Evolutionary conservation across 2,797 vertebrate species (phyloP).

Genomic region (Sylvilagus floridanus): DNA sequence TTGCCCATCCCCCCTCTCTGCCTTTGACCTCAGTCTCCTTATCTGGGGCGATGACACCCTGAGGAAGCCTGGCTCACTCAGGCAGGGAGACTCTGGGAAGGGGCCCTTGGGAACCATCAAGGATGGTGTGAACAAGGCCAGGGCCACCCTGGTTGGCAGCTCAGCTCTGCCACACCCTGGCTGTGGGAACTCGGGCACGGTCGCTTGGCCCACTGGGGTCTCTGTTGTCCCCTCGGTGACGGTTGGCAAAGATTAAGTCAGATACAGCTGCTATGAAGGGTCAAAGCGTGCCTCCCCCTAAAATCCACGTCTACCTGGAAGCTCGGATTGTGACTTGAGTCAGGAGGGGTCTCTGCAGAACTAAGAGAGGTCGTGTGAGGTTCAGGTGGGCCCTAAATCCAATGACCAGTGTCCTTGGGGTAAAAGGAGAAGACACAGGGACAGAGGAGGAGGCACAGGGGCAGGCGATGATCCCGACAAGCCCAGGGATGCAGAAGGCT

Average conservation of each 20-base stretch:
- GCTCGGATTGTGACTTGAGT: not conserved
- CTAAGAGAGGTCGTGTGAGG: not conserved
- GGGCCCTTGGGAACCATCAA: not conserved
- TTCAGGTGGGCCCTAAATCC: not conserved
- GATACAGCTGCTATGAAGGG: not conserved
- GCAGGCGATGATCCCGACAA: fast-evolving
- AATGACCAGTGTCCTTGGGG: not conserved
- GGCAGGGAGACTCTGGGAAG: not conserved
- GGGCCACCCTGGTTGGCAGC: not conserved
- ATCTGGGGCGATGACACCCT: not conserved
- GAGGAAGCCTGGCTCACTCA: not conserved
- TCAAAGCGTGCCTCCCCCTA: not conserved
- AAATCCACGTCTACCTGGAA: not conserved
- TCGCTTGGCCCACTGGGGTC: no score
- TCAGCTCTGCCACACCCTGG: not conserved
- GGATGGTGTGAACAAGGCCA: not conserved
- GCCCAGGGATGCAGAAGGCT: fast-evolving
- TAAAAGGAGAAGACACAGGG: not conserved
- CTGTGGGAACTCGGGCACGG: not conserved
- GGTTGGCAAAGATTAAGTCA: not conserved
- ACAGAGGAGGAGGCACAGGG: not conserved
- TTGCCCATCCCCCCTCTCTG: no score
- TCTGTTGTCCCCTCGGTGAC: not conserved
- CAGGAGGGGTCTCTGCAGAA: not conserved
- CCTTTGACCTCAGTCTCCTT: not conserved